Evolutionary conservation across 2,797 vertebrate genomes (phyloP).

Genomic region (Chaunax sp.): DNA sequence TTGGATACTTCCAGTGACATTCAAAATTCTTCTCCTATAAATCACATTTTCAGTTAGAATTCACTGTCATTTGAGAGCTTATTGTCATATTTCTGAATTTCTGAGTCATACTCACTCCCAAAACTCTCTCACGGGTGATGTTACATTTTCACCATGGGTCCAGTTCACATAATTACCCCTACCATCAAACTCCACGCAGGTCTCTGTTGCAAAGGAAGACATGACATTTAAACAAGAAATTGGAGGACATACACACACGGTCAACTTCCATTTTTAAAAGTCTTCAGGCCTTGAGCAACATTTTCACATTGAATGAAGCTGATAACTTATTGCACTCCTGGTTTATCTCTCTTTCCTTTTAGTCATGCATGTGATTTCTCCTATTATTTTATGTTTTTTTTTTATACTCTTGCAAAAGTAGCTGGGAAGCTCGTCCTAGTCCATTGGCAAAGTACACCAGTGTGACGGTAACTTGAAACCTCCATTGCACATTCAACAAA

Average conservation of each 20-base stretch:
- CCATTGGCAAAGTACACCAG: too few relatives aligned
- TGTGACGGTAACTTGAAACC: too few relatives aligned
- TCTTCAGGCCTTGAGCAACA: neutral
- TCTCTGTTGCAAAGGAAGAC: slow-evolving; percentile 63
- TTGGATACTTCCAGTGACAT: slow-evolving; percentile 87
- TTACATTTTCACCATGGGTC: slow-evolving; percentile 74
- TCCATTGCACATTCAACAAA: too few relatives aligned
- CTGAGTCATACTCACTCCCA: slow-evolving; percentile 85
- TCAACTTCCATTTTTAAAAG: neutral
- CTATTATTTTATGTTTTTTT: neutral
- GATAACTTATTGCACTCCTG: neutral
- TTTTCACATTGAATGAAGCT: neutral
- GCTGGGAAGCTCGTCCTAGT: too few relatives aligned
- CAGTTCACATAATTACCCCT: slow-evolving; percentile 68
- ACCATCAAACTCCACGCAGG: slow-evolving; percentile 88
- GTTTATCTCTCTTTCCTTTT: too few relatives aligned
- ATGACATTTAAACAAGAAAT: neutral
- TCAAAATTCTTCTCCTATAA: slow-evolving; percentile 91
- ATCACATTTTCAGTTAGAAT: slow-evolving; percentile 18
- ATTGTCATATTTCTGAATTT: neutral
- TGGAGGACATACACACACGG: neutral
- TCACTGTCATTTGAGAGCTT: neutral
- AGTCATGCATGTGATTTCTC: too few relatives aligned
- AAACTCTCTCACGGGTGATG: slow-evolving; percentile 87
- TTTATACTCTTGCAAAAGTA: too few relatives aligned